A percentile compares a stretch with the other conserved stretches of the same genome.
These are phyloP conservation scores for Turritopsis dohrnii DNA, from an alignment of 30 jellyfish, hydroid and myxozoan genomes.

Conservation along the genomic window DNA sequence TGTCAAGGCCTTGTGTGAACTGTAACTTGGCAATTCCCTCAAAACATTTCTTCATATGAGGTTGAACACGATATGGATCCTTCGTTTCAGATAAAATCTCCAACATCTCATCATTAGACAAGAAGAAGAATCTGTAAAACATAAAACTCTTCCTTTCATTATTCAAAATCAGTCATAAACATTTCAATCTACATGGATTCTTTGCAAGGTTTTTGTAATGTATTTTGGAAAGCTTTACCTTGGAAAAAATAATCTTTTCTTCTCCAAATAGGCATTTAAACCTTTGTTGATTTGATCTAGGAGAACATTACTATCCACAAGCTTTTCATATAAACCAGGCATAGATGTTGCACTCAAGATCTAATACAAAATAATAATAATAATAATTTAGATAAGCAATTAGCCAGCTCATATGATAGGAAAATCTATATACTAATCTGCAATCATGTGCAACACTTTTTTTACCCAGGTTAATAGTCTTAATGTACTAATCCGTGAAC, in stretches of 20 bases:
- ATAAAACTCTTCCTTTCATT: background rate
- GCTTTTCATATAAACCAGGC: slow-evolving; percentile 77
- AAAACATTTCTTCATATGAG: slow-evolving; percentile 94
- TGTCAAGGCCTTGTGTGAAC: slow-evolving; percentile 83
- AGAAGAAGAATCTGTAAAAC: slow-evolving; percentile 71
- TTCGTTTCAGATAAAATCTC: slow-evolving; percentile 90
- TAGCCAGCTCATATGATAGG: no score
- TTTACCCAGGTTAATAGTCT: no score
- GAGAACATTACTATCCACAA: slow-evolving; percentile 57
- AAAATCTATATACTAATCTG: no score
- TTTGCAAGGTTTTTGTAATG: no score
- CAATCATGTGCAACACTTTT: no score
- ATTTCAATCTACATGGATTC: no score
- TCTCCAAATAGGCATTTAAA: slow-evolving; percentile 82
- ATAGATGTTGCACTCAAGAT: slow-evolving; percentile 71
- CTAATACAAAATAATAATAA: background rate
- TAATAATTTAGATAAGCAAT: no score
- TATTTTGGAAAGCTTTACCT: slow-evolving; percentile 39
- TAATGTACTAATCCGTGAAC: no score
- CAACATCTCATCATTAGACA: slow-evolving; percentile 92
- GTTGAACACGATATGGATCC: slow-evolving; percentile 97
- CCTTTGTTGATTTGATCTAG: slow-evolving; percentile 94
- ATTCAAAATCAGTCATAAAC: no score
- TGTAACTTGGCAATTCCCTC: slow-evolving; percentile 97
- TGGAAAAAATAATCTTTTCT: slow-evolving; percentile 87